phyloP scores from a whole-genome alignment of 2,113 vertebrate genomes.

The Lampris incognitus region DNA sequence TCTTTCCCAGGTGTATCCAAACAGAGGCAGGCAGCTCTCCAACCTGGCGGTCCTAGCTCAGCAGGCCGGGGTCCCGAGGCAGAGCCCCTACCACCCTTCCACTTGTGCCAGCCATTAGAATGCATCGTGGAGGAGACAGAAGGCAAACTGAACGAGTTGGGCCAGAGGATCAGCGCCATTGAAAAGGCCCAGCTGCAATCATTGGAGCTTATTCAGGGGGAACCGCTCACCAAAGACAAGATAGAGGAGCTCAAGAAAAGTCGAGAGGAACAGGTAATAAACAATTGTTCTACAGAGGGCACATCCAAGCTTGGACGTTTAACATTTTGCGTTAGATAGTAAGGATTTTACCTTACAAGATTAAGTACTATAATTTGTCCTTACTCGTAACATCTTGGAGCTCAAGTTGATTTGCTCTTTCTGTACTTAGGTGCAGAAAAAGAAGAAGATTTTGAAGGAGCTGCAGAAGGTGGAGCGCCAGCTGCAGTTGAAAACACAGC shows the following conservation, averaged over 20 bases:
- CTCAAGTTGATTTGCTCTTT: conserved; percentile 17
- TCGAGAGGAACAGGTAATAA: conserved; percentile 92
- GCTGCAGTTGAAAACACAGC: conserved; percentile 98
- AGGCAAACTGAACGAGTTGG: conserved; percentile 99
- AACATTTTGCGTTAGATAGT: neutral
- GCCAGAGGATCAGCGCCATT: conserved; percentile 99
- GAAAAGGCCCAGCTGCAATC: conserved; percentile 99
- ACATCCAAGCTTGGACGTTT: too few relatives aligned
- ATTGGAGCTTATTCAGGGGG: conserved; percentile 99
- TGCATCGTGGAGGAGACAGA: conserved; percentile 99
- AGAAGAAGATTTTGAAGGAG: conserved; percentile 99
- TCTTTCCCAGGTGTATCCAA: conserved; percentile 90
- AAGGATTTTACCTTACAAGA: neutral
- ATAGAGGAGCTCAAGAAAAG: conserved; percentile 99
- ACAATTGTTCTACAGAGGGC: neutral
- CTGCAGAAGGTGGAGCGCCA: conserved; percentile 99
- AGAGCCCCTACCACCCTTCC: conserved; percentile 95
- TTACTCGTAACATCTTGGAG: neutral
- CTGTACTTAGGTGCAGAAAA: conserved; percentile 92
- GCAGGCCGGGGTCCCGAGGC: conserved; percentile 82
- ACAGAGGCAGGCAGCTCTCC: conserved; percentile 94
- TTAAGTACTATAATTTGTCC: neutral
- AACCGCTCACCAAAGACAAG: conserved; percentile 99
- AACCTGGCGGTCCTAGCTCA: conserved; percentile 81
- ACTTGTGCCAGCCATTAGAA: conserved; percentile 97